A percentile compares a stretch with the other conserved stretches of the same genome.
These are phyloP conservation scores for Amaurobius ferox DNA, from an alignment of 2,888 invertebrate species.

Conservation along the genomic window DNA sequence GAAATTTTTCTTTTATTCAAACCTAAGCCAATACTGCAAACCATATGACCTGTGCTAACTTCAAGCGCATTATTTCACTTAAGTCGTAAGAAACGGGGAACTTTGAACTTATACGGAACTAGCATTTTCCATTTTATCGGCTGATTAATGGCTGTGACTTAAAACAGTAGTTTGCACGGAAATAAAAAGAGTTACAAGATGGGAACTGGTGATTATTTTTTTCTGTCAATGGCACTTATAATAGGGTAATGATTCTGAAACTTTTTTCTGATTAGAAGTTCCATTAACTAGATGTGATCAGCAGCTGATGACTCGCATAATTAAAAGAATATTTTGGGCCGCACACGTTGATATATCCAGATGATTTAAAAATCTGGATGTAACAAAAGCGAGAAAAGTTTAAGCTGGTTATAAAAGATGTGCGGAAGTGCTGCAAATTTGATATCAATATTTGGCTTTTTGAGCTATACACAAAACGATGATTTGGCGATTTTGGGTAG, in stretches of 20 bases:
- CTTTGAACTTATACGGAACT: too few species aligned
- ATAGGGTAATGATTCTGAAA: neutral
- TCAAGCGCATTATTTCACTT: too few species aligned
- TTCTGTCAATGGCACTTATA: neutral
- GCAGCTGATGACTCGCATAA: neutral
- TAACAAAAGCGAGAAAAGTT: too few species aligned
- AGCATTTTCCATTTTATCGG: neutral
- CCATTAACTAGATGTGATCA: neutral
- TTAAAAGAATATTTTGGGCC: neutral
- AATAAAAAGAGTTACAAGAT: neutral
- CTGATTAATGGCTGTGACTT: neutral
- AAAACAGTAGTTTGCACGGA: neutral
- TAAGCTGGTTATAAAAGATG: too few species aligned
- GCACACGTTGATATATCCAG: neutral
- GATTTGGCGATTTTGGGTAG: too few species aligned
- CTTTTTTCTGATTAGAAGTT: neutral
- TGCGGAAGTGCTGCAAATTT: too few species aligned
- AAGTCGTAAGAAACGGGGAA: too few species aligned
- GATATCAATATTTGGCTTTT: too few species aligned
- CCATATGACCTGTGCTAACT: too few species aligned
- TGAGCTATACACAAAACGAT: too few species aligned
- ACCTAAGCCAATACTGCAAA: too few species aligned
- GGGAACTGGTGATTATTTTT: neutral
- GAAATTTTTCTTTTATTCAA: too few species aligned
- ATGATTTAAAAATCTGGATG: neutral